Base-by-base conservation (phyloP, 2,797 vertebrate genomes). In the Catamblyrhynchus diadema region DNA sequence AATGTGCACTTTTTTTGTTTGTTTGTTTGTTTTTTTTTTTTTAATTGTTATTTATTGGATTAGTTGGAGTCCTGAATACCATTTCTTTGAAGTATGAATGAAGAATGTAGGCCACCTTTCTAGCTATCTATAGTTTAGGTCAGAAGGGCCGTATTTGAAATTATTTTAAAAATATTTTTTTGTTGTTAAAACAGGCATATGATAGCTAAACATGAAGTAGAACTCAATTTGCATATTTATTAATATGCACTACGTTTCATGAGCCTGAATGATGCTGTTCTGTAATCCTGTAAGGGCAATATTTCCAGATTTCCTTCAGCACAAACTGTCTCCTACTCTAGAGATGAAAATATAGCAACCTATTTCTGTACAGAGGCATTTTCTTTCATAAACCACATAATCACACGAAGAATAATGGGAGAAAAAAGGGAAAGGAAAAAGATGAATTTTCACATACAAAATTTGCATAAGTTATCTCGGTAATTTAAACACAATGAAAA, bases 1-100 rank as follows among this genome's bases (percentile, higher is more conserved):
- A 8, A 10, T 6, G 2, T 15, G 10, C 61, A 17, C 18, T 2
- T 18, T 18, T 42, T 0, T 20, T 10, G 10, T 37, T 37, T 37
- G n/a, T 20, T 50, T 20, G 32, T 30, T 47, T 24, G 37, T 30
- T 32, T 25, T 25, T 51, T 32, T 20, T 48, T n/a, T n/a, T n/a
- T n/a, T n/a, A n/a, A n/a, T 48, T 62, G 1, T 30, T 81, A 13
- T 30, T 77, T 57, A 30, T n/a, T 70, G 5, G 14, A 28, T 42
- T 60, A 54, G 4, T 5, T 73, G 21, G 25, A 51, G 32, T 39
- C 50, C 32, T 57, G 42, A 80, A 69, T 50, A 54, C 1, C 9
- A 47, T 51, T 86, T 44, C 24, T 67, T 82, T 79, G 62, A 86
- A 27, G 27, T 42, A 14, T 48, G 33, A 77, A 14, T 53, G 17